A percentile compares a stretch with the other conserved stretches of the same genome.
Evolutionary conservation across 2,797 vertebrate genomes (phyloP).

Genomic region (Schizopygopsis pylzovi): DNA sequence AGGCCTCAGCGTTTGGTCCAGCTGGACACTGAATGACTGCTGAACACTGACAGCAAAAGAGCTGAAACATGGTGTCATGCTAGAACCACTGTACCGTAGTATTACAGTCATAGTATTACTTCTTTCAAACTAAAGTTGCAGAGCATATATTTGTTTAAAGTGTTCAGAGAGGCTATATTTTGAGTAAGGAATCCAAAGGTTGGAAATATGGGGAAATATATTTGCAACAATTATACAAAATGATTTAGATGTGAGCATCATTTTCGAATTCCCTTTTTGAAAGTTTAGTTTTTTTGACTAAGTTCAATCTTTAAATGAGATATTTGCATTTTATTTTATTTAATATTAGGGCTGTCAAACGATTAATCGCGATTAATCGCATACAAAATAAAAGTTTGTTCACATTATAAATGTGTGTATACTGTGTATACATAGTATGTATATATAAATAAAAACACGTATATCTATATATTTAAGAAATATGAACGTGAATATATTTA

Average conservation of each 20-base stretch:
- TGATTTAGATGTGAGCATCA: neutral
- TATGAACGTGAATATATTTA: no score
- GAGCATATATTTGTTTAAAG: neutral
- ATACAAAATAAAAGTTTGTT: no score
- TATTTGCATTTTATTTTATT: neutral
- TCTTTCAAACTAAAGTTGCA: neutral
- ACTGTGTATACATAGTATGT: no score
- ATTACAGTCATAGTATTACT: slow-evolving; percentile 12
- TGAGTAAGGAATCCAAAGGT: neutral
- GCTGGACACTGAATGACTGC: slow-evolving; percentile 33
- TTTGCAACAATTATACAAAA: neutral
- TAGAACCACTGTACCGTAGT: neutral
- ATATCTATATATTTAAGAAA: no score
- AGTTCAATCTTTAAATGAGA: neutral
- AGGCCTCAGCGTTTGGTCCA: slow-evolving; percentile 49
- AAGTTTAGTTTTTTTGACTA: neutral
- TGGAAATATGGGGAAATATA: neutral
- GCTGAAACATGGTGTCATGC: slow-evolving; percentile 26
- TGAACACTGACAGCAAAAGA: slow-evolving; percentile 52
- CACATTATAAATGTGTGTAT: no score
- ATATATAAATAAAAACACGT: no score
- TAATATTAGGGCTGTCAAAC: no score
- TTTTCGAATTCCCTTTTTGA: neutral
- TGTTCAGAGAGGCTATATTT: neutral
- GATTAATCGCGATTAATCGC: no score